Base-by-base conservation (phyloP, 1,140 invertebrate species). In the Sycophaga agraensis region DNA sequence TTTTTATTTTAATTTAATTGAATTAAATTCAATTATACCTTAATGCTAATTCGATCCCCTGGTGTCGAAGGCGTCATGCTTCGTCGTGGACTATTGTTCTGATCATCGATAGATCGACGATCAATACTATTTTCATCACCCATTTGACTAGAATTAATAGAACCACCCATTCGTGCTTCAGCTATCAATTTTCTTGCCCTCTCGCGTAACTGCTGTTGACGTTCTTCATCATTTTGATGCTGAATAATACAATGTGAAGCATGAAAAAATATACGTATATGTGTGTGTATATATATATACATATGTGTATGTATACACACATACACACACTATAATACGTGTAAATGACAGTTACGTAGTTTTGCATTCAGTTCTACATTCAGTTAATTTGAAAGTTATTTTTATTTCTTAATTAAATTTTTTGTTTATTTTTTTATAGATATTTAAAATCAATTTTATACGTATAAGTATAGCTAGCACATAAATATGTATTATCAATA, bases 101-200 rank as follows among this genome's bases (percentile, higher is more conserved):
- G 77, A 64, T 79, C 79, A 56, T 79, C 78, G 37, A 73, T 73
- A 4, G 77, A 79, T 57, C 74, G 67, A 65, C 67, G 71, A 34
- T 80, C 73, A 61, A 74, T 75, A 42, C 66, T 76, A 65, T 81
- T 78, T 45, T 80, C 77, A 42, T 80, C 77, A 39, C 46, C 70
- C 9, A 73, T 69, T 69, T 78, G 77, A 73, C 72, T 76, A 17
- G 75, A 72, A 48, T 73, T 75, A 68, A 86, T 66, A 66, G 77
- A 79, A 12, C 81, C 78, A 39, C 86, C 84, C 82, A 87, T 85
- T 70, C 92, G 84, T 0, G 93, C 92, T 73, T 97, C 93, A 1
- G 92, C 92, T 61, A 98, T 96, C 39, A 98, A 80, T 71, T 88
- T 87, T 65, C 93, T 85, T 43, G 95, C 95, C 72, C 94, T 84